Evolutionary conservation across 2,888 invertebrate species (phyloP).

Genomic region (Zygothrica quintamaculata): DNA sequence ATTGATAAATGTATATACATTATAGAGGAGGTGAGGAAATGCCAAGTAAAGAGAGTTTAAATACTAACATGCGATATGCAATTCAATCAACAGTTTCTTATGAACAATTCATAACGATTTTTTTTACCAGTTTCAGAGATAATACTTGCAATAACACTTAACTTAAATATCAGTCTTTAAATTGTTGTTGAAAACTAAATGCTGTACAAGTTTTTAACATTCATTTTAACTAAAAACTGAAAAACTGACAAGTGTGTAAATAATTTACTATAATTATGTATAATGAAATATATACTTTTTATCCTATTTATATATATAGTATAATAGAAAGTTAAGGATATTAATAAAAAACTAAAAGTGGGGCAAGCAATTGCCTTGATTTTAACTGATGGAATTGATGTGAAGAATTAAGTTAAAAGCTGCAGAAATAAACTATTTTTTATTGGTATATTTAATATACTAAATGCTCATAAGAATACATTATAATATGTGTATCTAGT

Average conservation of each 20-base stretch:
- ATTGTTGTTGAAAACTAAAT: slow-evolving; percentile 37
- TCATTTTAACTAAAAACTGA: slow-evolving; percentile 21
- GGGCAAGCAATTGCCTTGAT: no score
- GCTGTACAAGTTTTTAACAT: slow-evolving; percentile 49
- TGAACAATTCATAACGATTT: slow-evolving; percentile 36
- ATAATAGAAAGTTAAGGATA: background rate
- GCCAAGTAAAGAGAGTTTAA: slow-evolving; percentile 10
- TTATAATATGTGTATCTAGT: no score
- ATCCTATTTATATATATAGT: background rate
- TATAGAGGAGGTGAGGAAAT: slow-evolving; percentile 22
- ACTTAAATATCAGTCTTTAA: slow-evolving; percentile 42
- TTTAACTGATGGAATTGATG: no score
- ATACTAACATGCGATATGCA: slow-evolving; percentile 37
- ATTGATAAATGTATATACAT: slow-evolving; percentile 44
- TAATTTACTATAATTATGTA: slow-evolving; percentile 38
- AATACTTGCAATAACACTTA: slow-evolving; percentile 60
- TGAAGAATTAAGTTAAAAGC: no score
- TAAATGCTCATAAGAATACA: no score
- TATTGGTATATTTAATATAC: no score
- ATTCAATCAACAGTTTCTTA: slow-evolving; percentile 18
- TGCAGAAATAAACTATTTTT: no score
- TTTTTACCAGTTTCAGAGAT: slow-evolving; percentile 37
- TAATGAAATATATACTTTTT: slow-evolving; percentile 33
- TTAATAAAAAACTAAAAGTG: slow-evolving; percentile 11
- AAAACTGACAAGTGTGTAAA: slow-evolving; percentile 35